phyloP scores from a whole-genome alignment of 30 jellyfish, hydroid and myxozoan species.

The Mastigias papua region DNA sequence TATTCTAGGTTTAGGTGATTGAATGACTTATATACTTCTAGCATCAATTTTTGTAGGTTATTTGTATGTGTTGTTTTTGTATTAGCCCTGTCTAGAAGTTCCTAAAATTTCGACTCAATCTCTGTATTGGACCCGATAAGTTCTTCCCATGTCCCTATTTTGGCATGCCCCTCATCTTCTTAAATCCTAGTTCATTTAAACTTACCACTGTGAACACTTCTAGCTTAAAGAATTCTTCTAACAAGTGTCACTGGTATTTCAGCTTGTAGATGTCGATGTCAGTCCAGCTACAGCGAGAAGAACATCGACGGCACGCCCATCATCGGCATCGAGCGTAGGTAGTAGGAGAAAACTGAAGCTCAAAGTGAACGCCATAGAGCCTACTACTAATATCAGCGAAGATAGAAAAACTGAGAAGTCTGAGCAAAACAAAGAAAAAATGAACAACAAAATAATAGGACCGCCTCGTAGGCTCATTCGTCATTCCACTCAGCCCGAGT shows the following conservation, averaged over 20 bases:
- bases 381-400: background rate
- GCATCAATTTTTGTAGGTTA: no score
- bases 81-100: no score
- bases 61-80: no score
- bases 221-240: background rate
- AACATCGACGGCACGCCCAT: conserved; percentile 46
- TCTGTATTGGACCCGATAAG: no score
- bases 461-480: conserved; percentile 35
- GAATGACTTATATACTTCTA: no score
- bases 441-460: conserved; percentile 9
- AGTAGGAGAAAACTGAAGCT: conserved; percentile 11
- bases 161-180: no score
- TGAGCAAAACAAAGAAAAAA: background rate
- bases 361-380: conserved; percentile 23
- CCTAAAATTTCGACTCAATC: no score
- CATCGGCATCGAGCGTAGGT: conserved; percentile 55
- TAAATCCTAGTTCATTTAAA: no score
- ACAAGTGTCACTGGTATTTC: background rate
- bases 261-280: conserved; percentile 71
- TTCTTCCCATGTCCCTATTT: no score
- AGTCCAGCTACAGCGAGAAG: conserved; percentile 68
- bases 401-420: background rate
- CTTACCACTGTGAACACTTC: no score
- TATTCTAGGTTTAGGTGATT: no score
- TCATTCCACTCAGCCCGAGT: conserved; percentile 31